Conservation (phyloP, 2,113 vertebrate genomes). For the Zingel zingel region DNA sequence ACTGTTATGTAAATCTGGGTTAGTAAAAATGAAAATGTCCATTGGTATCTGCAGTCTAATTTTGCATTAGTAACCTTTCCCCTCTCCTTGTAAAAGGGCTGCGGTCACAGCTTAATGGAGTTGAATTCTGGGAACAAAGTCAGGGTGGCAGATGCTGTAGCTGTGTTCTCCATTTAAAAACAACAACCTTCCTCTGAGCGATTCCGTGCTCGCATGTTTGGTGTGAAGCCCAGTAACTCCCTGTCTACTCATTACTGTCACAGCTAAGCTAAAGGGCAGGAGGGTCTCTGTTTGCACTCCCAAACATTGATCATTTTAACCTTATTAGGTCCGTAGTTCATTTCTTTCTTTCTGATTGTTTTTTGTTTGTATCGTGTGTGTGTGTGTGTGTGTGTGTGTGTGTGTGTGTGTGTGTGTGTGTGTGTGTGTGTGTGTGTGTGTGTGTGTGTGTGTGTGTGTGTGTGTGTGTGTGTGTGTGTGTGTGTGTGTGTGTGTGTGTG, state of each 20-base stretch:
- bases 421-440: no score
- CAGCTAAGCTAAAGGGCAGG: slow-evolving; percentile 17
- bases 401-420: neutral
- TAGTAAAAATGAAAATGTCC: neutral
- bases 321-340: slow-evolving; percentile 25
- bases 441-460: neutral
- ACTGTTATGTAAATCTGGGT: neutral
- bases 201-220: neutral
- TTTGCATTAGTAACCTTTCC: neutral
- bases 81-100: neutral
- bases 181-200: slow-evolving; percentile 11
- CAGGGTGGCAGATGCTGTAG: neutral
- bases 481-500: neutral
- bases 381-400: slow-evolving; percentile 13
- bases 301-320: slow-evolving; percentile 27
- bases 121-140: neutral
- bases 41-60: neutral
- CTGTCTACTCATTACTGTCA: slow-evolving; percentile 7
- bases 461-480: neutral
- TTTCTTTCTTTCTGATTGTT: slow-evolving; percentile 5
- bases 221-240: neutral
- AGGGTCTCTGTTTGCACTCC: slow-evolving; percentile 21
- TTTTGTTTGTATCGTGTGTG: no score
- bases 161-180: neutral
- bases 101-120: neutral